Evolutionary conservation across 2,888 invertebrate genomes (phyloP).

Genomic region (Drosophila fulvimacula): DNA sequence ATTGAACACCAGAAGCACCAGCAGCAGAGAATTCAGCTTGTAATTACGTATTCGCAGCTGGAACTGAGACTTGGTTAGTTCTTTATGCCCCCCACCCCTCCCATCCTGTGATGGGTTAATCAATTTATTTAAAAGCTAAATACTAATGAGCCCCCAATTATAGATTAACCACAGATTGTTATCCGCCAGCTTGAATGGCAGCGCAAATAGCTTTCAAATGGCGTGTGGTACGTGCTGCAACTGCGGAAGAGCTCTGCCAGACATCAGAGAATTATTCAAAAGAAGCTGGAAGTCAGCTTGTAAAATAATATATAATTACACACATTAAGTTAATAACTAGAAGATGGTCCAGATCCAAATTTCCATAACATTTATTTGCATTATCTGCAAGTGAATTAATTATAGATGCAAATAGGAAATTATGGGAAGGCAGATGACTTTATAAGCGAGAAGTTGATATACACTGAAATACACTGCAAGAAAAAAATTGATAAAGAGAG

Average conservation of each 20-base stretch:
- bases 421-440: not conserved
- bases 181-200: conserved; percentile 40
- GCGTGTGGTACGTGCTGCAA: conserved; percentile 9
- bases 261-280: not conserved
- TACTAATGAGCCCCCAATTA: conserved; percentile 57
- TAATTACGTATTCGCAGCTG: conserved; percentile 60
- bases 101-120: conserved; percentile 55
- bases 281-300: not conserved
- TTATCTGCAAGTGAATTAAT: not conserved
- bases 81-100: not conserved
- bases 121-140: conserved; percentile 62
- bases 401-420: not conserved
- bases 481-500: not conserved
- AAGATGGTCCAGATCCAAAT: not conserved
- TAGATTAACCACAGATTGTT: conserved; percentile 44
- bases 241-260: not conserved
- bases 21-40: conserved; percentile 47
- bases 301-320: not conserved
- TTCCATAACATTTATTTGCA: not conserved
- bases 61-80: conserved; percentile 5
- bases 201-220: conserved; percentile 30
- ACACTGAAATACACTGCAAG: not conserved
- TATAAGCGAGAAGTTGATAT: not conserved
- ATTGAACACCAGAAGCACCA: conserved; percentile 38
- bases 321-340: not conserved